Percentiles rank a stretch among this genome's conserved stretches.
Evolutionary conservation across 2,113 vertebrate genomes (phyloP).

Genomic region (Psittacus erithacus): DNA sequence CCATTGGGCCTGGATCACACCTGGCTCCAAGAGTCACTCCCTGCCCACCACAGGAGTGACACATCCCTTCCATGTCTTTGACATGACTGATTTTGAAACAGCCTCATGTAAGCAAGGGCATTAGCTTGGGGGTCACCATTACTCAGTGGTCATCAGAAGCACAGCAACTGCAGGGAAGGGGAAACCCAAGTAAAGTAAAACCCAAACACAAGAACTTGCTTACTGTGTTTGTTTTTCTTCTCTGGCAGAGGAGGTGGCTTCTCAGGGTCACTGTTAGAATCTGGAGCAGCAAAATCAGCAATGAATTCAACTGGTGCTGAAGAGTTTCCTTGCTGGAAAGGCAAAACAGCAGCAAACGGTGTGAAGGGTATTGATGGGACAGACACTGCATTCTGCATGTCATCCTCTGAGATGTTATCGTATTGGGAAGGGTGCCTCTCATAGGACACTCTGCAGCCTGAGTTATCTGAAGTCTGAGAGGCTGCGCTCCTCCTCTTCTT

Average conservation of each 20-base stretch:
- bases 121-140: background rate
- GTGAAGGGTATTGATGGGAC: conserved; percentile 75
- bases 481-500: conserved; percentile 91
- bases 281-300: conserved; percentile 77
- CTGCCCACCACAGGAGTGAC: background rate
- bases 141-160: background rate
- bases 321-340: conserved; percentile 85
- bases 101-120: background rate
- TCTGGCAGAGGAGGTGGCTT: conserved; percentile 95
- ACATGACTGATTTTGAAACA: background rate
- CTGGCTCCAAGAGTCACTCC: background rate
- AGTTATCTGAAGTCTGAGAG: conserved; percentile 73
- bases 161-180: background rate
- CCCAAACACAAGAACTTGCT: conserved; percentile 55
- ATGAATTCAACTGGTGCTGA: conserved; percentile 75
- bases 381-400: conserved; percentile 69
- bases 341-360: conserved; percentile 82
- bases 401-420: conserved; percentile 92
- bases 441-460: conserved; percentile 79
- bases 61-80: background rate
- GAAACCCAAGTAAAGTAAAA: background rate
- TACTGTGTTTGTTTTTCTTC: conserved; percentile 97
- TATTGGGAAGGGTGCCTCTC: conserved; percentile 93
- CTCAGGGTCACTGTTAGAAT: conserved; percentile 76
- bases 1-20: background rate